Conservation (phyloP, 2,888 invertebrate species). For the Tiliacea aurago region DNA sequence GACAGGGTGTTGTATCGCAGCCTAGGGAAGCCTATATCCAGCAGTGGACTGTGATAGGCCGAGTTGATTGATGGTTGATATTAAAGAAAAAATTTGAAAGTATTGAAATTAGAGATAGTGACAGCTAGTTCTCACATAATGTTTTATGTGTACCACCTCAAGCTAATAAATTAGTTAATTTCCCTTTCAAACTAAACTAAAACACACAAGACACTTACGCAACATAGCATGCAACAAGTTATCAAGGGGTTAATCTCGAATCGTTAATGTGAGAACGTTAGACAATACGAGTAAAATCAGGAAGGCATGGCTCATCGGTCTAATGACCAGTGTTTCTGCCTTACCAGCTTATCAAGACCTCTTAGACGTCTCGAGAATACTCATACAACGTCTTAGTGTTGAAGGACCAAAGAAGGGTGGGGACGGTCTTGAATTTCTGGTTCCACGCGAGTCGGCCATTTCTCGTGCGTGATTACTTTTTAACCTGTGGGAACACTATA, state of each 20-base stretch:
- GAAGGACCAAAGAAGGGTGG: slow-evolving; percentile 35
- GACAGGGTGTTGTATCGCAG: no score
- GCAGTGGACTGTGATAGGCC: background rate
- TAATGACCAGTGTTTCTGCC: slow-evolving; percentile 78
- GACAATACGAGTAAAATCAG: slow-evolving; percentile 82
- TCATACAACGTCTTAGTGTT: background rate
- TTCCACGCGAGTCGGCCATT: slow-evolving; percentile 77
- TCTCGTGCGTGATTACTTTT: slow-evolving; percentile 80
- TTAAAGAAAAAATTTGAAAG: no score
- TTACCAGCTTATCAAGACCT: slow-evolving; percentile 67
- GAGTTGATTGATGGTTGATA: no score
- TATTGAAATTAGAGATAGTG: no score
- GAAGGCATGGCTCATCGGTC: slow-evolving; percentile 85
- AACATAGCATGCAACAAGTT: slow-evolving; percentile 55
- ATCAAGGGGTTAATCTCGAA: slow-evolving; percentile 69
- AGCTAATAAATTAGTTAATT: slow-evolving; percentile 9
- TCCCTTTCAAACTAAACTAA: slow-evolving; percentile 23
- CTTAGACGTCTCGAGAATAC: slow-evolving; percentile 8
- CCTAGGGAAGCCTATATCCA: background rate
- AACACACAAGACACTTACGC: slow-evolving; percentile 23
- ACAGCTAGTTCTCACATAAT: background rate
- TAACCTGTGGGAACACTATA: slow-evolving; percentile 81
- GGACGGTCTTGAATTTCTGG: slow-evolving; percentile 65
- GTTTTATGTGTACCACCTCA: background rate
- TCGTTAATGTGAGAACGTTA: slow-evolving; percentile 82